Evolutionary conservation across 2,113 vertebrate genomes (phyloP), one percentile per base, ranked within the genome.

Genomic region (Apodemus speciosus): DNA sequence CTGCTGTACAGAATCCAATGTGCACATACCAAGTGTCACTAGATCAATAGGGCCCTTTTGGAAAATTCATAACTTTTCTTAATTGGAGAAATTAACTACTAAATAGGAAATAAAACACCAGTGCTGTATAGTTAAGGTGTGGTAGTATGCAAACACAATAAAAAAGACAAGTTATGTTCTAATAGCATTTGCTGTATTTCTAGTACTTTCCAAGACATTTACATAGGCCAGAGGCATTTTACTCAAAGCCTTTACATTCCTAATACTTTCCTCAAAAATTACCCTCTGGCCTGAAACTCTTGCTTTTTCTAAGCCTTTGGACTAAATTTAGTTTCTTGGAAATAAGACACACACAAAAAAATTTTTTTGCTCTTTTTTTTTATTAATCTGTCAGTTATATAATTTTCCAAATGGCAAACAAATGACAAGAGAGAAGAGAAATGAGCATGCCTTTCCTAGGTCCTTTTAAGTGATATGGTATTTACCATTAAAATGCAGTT

Each of bases 301-400:
- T 87, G 71, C 91, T 92, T 96, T 94, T 89, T 88, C 85, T 95
- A 91, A 95, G 85, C 85, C 69, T 49, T 95, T 58, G 62, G n/a
- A 95, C 86, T 96, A 93, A 96, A 97, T 97, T 95, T 96, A 93
- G 73, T 89, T 93, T 95, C 60, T 88, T 91, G 35, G 77, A 96
- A 97, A 83, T 79, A 92, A 93, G 43, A 94, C 38, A 93, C 49
- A 93, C 30, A 66, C 11, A 91, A 89, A 81, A 23, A 56, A 2
- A n/a, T n/a, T 5, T 38, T 35, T 92, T 46, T 93, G 62, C 62
- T 88, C n/a, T 43, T 30, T 46, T 40, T 40, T 58, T 53, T 38
- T 14, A 23, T 40, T 53, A 73, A 76, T 77, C 93, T 95, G 69
- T 95, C 58, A 71, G 53, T 95, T 94, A 89, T 71, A 92, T 87